Percentiles rank a stretch among this genome's conserved stretches.
Evolutionary conservation across 2,113 vertebrate species (phyloP).

Genomic region (Anguilla rostrata): DNA sequence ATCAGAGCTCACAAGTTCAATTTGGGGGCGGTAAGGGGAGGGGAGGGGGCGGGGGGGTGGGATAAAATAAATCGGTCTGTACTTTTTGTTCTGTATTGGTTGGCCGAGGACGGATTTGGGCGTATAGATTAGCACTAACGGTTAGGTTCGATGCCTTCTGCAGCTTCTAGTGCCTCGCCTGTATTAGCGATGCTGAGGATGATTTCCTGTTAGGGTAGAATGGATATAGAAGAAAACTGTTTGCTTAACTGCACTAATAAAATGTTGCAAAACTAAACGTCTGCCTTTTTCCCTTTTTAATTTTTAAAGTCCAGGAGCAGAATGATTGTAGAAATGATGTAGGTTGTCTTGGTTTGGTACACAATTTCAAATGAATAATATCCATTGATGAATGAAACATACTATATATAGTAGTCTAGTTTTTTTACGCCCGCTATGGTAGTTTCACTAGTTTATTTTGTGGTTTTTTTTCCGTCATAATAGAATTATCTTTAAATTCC

Average conservation of each 20-base stretch:
- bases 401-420: neutral
- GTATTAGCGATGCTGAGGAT: constrained; percentile 45
- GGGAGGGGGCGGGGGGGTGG: neutral
- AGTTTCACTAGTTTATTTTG: neutral
- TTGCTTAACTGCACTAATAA: constrained; percentile 48
- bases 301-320: neutral
- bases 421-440: neutral
- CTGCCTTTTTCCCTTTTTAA: neutral
- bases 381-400: neutral
- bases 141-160: constrained; percentile 30
- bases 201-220: constrained; percentile 39
- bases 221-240: constrained; percentile 26
- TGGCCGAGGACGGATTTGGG: constrained; percentile 26
- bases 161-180: constrained; percentile 36
- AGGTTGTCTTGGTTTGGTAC: neutral
- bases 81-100: constrained; percentile 17
- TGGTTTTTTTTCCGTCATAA: neutral
- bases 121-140: constrained; percentile 30
- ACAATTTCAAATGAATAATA: neutral
- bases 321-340: neutral
- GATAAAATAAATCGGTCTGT: constrained; percentile 6
- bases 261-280: constrained; percentile 25
- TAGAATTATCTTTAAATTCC: neutral
- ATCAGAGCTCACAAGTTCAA: constrained; percentile 41
- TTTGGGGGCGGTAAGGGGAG: neutral